Conservation (phyloP, 2,797 vertebrate genomes). For the Ptychadena robeensis region DNA sequence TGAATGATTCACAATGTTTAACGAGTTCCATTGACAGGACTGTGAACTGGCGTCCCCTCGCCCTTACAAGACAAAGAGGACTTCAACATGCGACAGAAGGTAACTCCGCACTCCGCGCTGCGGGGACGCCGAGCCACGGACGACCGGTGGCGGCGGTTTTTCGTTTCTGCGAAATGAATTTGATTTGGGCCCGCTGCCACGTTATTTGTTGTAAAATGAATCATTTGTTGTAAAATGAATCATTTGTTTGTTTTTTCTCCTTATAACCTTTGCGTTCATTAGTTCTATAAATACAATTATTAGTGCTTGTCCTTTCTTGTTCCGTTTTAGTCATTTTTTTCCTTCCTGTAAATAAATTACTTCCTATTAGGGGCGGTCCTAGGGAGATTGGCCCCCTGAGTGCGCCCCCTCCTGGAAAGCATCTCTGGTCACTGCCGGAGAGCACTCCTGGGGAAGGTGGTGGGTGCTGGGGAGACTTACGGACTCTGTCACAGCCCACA, state of each 20-base stretch:
- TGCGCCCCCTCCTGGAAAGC: too few relatives aligned
- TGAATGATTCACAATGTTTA: conserved; percentile 21
- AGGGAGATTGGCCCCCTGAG: too few relatives aligned
- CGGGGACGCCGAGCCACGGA: background rate
- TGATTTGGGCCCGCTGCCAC: conserved; percentile 1
- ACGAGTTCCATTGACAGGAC: conserved; percentile 21
- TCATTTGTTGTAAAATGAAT: background rate
- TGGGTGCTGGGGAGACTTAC: too few relatives aligned
- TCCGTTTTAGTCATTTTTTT: background rate
- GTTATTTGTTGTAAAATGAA: background rate
- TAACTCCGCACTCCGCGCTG: background rate
- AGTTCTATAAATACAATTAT: background rate
- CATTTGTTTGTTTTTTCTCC: background rate
- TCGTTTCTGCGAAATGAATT: conserved; percentile 1
- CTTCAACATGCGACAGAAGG: background rate
- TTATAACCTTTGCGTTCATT: background rate
- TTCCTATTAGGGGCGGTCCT: too few relatives aligned
- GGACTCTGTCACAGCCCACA: too few relatives aligned
- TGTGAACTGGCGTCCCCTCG: background rate
- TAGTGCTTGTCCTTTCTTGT: background rate
- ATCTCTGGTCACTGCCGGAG: too few relatives aligned
- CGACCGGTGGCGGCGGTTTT: too few relatives aligned
- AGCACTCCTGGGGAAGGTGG: too few relatives aligned
- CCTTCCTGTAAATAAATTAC: too few relatives aligned
- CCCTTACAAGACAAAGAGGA: conserved; percentile 6